These are phyloP conservation scores for Watsonalla cultraria DNA, from an alignment of 2,888 invertebrate genomes.

Conservation along the genomic window DNA sequence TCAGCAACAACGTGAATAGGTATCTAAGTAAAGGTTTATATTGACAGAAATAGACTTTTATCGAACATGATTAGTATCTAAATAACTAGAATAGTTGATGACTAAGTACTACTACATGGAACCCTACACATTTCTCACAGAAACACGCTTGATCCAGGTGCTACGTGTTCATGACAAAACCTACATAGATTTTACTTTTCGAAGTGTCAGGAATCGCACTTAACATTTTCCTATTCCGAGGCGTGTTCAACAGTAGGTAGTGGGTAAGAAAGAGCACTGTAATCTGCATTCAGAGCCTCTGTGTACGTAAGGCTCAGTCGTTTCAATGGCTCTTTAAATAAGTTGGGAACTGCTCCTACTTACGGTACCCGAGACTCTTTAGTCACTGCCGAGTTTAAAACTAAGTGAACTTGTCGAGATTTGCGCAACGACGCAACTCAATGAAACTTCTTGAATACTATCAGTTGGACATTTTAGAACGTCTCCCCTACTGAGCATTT, in stretches of 20 bases:
- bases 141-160: no score
- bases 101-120: no score
- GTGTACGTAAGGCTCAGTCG: slow-evolving; percentile 23
- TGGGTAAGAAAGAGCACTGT: slow-evolving; percentile 10
- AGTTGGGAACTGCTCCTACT: slow-evolving; percentile 30
- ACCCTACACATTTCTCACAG: no score
- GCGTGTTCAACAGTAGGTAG: slow-evolving; percentile 2
- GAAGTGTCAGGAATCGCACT: not conserved
- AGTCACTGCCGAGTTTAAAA: slow-evolving; percentile 32
- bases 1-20: no score
- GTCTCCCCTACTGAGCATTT: not conserved
- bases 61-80: no score
- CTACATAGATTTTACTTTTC: not conserved
- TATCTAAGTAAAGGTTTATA: no score
- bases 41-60: no score
- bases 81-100: no score
- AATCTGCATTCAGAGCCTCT: slow-evolving; percentile 28
- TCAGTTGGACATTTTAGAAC: slow-evolving; percentile 2
- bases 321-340: slow-evolving; percentile 38
- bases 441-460: slow-evolving; percentile 10
- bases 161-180: no score
- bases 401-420: slow-evolving; percentile 26
- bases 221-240: not conserved
- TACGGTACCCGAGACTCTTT: slow-evolving; percentile 22
- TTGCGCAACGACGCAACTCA: slow-evolving; percentile 33